phyloP scores from a whole-genome alignment of 2,888 invertebrate genomes.

The Chrysolina haemoptera region DNA sequence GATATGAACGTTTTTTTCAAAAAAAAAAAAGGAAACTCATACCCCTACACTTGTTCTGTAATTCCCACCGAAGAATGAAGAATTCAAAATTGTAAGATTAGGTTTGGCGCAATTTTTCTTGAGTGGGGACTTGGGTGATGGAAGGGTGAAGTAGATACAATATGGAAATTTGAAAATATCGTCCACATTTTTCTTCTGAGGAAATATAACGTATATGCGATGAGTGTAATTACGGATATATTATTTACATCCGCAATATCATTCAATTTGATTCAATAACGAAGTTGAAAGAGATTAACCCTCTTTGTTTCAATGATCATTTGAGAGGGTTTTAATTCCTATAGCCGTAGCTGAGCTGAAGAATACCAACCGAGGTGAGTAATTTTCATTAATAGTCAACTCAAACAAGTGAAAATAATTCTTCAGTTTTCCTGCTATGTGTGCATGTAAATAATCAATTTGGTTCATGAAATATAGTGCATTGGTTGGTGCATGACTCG shows the following conservation, averaged over 20 bases:
- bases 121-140: not conserved
- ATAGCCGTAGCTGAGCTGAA: not conserved
- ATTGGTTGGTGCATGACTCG: no score
- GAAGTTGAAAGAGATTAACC: slow-evolving; percentile 9
- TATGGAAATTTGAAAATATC: not conserved
- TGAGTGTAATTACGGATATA: slow-evolving; percentile 7
- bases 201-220: not conserved
- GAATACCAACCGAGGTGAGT: not conserved
- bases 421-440: no score
- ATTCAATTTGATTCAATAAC: slow-evolving; percentile 15
- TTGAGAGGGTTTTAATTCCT: slow-evolving; percentile 7
- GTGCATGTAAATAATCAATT: no score
- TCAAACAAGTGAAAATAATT: no score
- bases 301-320: slow-evolving; percentile 9
- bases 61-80: not conserved
- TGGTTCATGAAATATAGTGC: no score
- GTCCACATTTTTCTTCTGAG: not conserved
- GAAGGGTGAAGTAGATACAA: not conserved
- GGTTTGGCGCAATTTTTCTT: slow-evolving; percentile 19
- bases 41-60: not conserved
- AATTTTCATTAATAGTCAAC: not conserved
- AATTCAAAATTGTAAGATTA: slow-evolving; percentile 2
- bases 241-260: slow-evolving; percentile 16
- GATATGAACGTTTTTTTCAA: not conserved
- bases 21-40: not conserved